Conservation (phyloP, 2,888 invertebrate species). For the Machimus rusticus region DNA sequence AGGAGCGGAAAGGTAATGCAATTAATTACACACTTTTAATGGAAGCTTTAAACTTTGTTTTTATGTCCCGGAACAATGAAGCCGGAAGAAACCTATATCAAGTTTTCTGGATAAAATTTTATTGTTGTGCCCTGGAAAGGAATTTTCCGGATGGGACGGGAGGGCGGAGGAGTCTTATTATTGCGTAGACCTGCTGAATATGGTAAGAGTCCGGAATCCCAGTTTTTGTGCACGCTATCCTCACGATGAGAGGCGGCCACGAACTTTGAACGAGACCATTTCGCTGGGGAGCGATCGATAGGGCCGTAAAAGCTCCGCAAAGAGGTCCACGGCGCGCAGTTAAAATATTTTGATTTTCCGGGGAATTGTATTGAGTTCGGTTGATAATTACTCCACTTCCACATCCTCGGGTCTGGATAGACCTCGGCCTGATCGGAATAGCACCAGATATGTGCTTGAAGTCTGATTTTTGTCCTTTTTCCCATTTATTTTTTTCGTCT, state of each 20-base stretch:
- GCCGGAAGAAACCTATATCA: neutral
- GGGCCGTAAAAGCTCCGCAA: neutral
- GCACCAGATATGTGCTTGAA: neutral
- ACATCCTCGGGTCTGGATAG: neutral
- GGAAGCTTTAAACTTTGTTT: constrained; percentile 17
- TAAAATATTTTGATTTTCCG: neutral
- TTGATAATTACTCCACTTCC: neutral
- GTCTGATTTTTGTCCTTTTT: neutral
- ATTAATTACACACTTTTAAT: constrained; percentile 37
- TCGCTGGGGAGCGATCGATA: neutral
- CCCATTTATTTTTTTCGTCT: neutral
- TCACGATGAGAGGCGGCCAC: neutral
- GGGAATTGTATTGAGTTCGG: neutral
- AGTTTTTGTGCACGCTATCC: neutral
- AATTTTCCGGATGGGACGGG: neutral
- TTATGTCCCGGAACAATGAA: constrained; percentile 1
- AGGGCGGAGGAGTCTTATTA: neutral
- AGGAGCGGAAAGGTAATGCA: neutral
- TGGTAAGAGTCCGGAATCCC: neutral
- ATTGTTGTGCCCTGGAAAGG: neutral
- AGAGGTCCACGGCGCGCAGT: neutral
- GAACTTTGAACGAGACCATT: neutral
- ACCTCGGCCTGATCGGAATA: neutral
- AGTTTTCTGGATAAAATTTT: constrained; percentile 15
- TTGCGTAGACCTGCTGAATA: neutral